Evolutionary conservation across 2,797 vertebrate species (phyloP).

Genomic region (Amazona finschi): DNA sequence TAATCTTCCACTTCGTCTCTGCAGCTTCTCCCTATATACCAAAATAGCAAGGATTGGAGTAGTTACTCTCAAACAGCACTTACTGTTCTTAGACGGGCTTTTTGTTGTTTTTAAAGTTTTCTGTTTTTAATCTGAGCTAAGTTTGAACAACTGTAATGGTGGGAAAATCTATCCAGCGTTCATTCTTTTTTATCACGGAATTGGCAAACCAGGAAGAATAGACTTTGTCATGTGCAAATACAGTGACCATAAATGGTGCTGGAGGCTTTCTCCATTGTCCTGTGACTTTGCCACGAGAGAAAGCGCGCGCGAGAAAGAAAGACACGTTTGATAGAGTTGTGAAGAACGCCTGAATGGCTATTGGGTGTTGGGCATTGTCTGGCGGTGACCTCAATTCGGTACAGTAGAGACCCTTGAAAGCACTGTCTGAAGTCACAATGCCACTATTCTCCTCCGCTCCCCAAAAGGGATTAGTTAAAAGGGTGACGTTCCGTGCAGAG

Average conservation of each 20-base stretch:
- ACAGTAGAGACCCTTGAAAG: constrained; percentile 97
- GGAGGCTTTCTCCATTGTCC: constrained; percentile 80
- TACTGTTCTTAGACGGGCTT: constrained; percentile 30
- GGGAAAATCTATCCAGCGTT: constrained; percentile 77
- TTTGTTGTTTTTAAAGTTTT: constrained; percentile 51
- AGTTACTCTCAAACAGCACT: constrained; percentile 56
- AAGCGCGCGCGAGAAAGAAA: constrained; percentile 85
- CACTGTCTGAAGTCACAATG: constrained; percentile 95
- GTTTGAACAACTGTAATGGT: constrained; percentile 75
- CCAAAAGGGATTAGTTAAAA: constrained; percentile 96
- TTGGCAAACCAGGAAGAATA: constrained; percentile 78
- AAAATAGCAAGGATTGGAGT: constrained; percentile 63
- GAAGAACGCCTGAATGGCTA: constrained; percentile 92
- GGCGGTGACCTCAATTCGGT: constrained; percentile 96
- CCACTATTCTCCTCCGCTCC: constrained; percentile 91
- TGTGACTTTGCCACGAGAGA: constrained; percentile 87
- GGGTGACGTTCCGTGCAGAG: constrained; percentile 92
- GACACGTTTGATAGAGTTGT: constrained; percentile 96
- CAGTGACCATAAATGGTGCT: constrained; percentile 77
- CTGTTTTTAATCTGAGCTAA: constrained; percentile 62
- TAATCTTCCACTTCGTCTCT: constrained; percentile 63
- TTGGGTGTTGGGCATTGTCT: constrained; percentile 98
- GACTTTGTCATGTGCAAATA: constrained; percentile 85
- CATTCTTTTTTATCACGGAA: constrained; percentile 70
- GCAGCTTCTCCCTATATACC: constrained; percentile 31